Base-by-base conservation (phyloP, 2,113 vertebrate species). In the Ictalurus punctatus region DNA sequence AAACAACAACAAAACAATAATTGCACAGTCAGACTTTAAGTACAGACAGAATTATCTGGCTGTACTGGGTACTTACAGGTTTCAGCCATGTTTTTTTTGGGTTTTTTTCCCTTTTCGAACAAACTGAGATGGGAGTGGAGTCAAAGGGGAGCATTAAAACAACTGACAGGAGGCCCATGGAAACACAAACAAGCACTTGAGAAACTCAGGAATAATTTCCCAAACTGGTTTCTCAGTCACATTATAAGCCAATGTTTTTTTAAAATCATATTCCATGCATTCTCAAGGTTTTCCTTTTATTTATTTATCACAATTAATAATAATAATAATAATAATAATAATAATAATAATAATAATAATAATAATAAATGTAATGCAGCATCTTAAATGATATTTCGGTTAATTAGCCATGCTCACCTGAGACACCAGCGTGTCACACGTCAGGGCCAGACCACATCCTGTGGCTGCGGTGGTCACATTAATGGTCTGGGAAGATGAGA, bases 391-490 rank as follows among this genome's bases (percentile, higher is more conserved):
- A 52, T 37, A 19, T 44, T 73, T 34, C 25, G 61, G 37, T 37
- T 83, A 4, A 71, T n/a, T 16, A 58, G 2, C n/a, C 86, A 37
- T 79, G 19, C 92, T 93, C 92, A 99, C 98, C 97, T 99, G 98
- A 78, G 98, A 98, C 93, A 99, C 96, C 83, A 99, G 95, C 0
- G 98, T 99, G 92, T 99, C 98, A 0, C 97, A 98, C 4, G 97
- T 96, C 21, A 97, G 82, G 19, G 95, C 93, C 1, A 99, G 92
- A 9, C 98, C 98, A 12, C 93, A 88, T 0, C 97, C 98, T 0
- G 97, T 96, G 0, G 98, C 94, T 30, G 92, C 63, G 19, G 97
- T 97, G 0, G 96, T 97, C 83, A 96, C 88, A 0, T 97, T 98
- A 89, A 99, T 92, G 6, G 94, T 95, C 98, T 99, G 93, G 56